phyloP scores from a whole-genome alignment of 2,113 vertebrate species.

The Phodopus roborovskii region DNA sequence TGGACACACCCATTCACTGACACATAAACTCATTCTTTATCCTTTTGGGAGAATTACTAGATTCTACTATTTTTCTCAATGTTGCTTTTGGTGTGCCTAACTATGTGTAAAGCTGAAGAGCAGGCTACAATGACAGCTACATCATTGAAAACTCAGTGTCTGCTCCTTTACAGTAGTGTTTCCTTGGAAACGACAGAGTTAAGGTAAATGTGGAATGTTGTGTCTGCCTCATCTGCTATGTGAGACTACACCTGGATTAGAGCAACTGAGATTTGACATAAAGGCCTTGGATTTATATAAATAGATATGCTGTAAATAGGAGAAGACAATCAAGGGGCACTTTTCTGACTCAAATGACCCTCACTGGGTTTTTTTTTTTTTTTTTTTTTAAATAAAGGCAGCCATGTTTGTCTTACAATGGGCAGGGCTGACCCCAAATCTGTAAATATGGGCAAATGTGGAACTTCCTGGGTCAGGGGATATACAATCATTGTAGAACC shows the following conservation, averaged over 20 bases:
- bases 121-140: not conserved
- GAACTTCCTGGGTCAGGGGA: not conserved
- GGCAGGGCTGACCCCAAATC: fast-evolving
- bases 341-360: not conserved
- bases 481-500: not conserved
- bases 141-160: not conserved
- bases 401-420: not conserved
- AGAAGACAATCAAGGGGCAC: not conserved
- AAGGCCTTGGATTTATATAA: not conserved
- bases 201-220: constrained; percentile 51
- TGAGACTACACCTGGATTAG: constrained; percentile 27
- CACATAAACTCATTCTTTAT: not conserved
- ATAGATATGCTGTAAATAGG: not conserved
- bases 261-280: not conserved
- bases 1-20: too few relatives aligned
- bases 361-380: not conserved
- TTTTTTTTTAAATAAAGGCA: not conserved
- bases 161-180: constrained; percentile 30
- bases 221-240: not conserved
- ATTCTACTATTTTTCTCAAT: too few relatives aligned
- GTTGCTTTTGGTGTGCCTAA: not conserved
- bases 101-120: not conserved
- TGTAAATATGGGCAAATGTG: not conserved
- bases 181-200: constrained; percentile 75
- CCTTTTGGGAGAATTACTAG: not conserved